Evolutionary conservation across 2,113 vertebrate genomes (phyloP).

Genomic region (Cololabis saira): DNA sequence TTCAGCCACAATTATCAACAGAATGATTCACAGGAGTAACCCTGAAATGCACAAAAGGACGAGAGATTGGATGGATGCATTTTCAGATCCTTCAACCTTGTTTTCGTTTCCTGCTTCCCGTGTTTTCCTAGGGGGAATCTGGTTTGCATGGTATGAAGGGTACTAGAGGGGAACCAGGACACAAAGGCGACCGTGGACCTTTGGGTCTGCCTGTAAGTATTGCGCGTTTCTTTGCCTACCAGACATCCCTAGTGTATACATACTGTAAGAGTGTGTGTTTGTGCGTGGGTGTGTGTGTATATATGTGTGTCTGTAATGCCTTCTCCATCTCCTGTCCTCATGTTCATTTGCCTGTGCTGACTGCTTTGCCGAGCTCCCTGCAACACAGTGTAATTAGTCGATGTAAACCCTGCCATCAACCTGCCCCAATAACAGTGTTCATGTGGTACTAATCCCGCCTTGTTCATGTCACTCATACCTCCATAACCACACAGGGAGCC

Average conservation of each 20-base stretch:
- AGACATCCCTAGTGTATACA: constrained; percentile 1
- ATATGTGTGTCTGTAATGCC: constrained; percentile 21
- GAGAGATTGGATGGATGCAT: too few relatives aligned
- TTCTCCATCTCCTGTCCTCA: constrained; percentile 50
- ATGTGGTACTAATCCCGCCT: constrained; percentile 93
- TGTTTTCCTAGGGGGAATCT: constrained; percentile 90
- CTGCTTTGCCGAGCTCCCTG: constrained; percentile 43
- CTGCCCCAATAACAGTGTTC: constrained; percentile 78
- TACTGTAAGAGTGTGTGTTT: not conserved
- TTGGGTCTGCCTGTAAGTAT: constrained; percentile 99
- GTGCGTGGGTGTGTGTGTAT: constrained; percentile 1
- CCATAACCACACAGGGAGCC: constrained; percentile 96
- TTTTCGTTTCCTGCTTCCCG: not conserved
- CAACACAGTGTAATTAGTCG: constrained; percentile 69
- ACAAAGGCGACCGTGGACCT: constrained; percentile 98
- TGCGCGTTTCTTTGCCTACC: constrained; percentile 49
- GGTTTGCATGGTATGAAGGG: constrained; percentile 97
- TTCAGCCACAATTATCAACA: too few relatives aligned
- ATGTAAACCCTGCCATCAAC: constrained; percentile 71
- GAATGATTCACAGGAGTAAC: too few relatives aligned
- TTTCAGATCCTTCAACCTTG: too few relatives aligned
- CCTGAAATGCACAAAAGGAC: too few relatives aligned
- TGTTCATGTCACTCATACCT: constrained; percentile 95
- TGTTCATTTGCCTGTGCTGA: constrained; percentile 61
- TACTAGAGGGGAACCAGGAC: constrained; percentile 93